Conservation (phyloP, 2,113 vertebrate genomes). For the Pterocles burchelli region DNA sequence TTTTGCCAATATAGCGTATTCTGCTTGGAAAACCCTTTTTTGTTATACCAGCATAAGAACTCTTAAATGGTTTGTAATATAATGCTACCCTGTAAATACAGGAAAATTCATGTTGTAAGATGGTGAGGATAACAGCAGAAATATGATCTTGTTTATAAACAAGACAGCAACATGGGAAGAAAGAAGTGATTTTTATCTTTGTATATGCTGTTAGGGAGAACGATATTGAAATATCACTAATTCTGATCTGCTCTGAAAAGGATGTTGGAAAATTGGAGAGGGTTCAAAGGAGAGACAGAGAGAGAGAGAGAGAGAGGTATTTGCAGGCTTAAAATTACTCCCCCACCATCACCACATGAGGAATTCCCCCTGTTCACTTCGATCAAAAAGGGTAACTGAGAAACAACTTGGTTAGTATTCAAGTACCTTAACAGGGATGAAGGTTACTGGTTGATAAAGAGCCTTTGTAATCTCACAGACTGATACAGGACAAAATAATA, state of each 20-base stretch:
- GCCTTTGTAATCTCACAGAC: neutral
- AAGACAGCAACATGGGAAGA: neutral
- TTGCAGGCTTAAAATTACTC: neutral
- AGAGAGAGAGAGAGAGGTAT: neutral
- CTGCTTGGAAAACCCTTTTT: neutral
- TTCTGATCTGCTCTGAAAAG: neutral
- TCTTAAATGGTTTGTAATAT: neutral
- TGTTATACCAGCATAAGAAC: neutral
- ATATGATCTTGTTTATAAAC: neutral
- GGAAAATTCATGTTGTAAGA: neutral
- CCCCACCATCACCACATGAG: neutral
- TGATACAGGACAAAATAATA: neutral
- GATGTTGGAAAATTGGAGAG: conserved; percentile 23
- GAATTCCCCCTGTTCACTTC: conserved; percentile 21
- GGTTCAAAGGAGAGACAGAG: neutral
- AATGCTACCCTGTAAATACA: neutral
- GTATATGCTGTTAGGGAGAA: neutral
- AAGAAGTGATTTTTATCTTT: neutral
- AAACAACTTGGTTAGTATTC: neutral
- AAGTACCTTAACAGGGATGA: neutral
- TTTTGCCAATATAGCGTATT: neutral
- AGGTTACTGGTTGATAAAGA: neutral
- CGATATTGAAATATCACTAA: neutral
- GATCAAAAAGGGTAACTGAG: neutral
- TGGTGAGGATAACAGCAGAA: neutral